Evolutionary conservation across 2,797 vertebrate species (phyloP), one percentile per base, ranked within the genome.

Genomic region (Oreochromis mossambicus): DNA sequence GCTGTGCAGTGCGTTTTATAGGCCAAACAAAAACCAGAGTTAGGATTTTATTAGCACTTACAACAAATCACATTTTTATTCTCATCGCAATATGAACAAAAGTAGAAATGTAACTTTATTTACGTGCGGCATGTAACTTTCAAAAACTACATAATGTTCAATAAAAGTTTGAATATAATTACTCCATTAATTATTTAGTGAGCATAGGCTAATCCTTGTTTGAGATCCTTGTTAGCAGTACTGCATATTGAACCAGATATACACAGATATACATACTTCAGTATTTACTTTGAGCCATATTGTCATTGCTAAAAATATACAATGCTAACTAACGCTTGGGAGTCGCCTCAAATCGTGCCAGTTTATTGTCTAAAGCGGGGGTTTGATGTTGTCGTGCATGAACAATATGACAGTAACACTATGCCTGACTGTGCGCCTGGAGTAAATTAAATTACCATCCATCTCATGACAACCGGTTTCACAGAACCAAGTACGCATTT

Each of bases 21-120:
- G 84, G 87, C 87, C 79, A 86, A 91, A 95, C 85, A 92, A 90
- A 95, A 94, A 95, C 89, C 94, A 87, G 80, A 88, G 83, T 91
- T 81, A 70, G 83, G 83, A 13, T 36, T 63, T 63, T n/a, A 48
- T 32, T 32, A 75, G 70, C 3, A 4, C 17, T 32, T 29, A 13
- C 26, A 75, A 32, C 19, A 50, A 75, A 2, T 13, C 6, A 29
- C 24, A 50, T 19, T 32, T 70, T 75, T 75, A 75, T 75, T 19
- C 17, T 13, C 10, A 11, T 50, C 9, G 7, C 46, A 50, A 75
- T 32, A 34, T 8, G 10, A 75, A 73, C 24, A 34, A 50, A 75
- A 50, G 17, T 34, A 34, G 26, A 50, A 50, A 32, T 38, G 21
- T n/a, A 6, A n/a, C 3, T 9, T 19, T n/a, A 32, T 75, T 50